Conservation (phyloP, 2,888 invertebrate genomes). For the Chelonus formosanus region DNA sequence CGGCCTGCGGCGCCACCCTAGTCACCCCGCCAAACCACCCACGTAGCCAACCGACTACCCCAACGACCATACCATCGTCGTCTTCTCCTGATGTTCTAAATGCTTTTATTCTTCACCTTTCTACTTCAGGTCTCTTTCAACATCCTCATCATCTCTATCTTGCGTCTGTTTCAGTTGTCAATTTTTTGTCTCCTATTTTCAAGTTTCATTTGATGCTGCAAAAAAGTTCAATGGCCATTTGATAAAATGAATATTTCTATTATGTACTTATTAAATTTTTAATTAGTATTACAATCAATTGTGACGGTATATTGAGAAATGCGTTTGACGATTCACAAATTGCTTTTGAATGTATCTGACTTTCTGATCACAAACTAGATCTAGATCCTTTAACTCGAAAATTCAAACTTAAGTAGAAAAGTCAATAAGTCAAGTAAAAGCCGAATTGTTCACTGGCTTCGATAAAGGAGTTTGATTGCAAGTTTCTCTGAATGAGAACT, state of each 20-base stretch:
- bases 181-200: neutral
- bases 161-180: neutral
- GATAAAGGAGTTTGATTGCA: conserved; percentile 34
- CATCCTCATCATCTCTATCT: neutral
- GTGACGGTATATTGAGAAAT: too few relatives aligned
- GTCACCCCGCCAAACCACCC: conserved; percentile 43
- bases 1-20: conserved; percentile 62
- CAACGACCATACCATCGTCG: conserved; percentile 34
- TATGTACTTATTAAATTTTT: too few relatives aligned
- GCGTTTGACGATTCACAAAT: too few relatives aligned
- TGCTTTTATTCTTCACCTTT: conserved; percentile 39
- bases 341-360: neutral
- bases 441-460: conserved; percentile 17
- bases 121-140: conserved; percentile 17
- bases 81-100: conserved; percentile 27
- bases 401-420: conserved; percentile 1
- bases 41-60: conserved; percentile 35
- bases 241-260: too few relatives aligned
- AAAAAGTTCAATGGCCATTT: neutral
- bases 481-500: conserved; percentile 22
- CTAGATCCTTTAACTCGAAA: neutral
- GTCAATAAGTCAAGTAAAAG: conserved; percentile 22
- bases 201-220: neutral
- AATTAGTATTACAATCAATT: too few relatives aligned
- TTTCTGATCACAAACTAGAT: neutral